Percentiles rank a stretch among this genome's conserved stretches.
phyloP scores from a whole-genome alignment of 2,797 vertebrate genomes.

The Neomorphus geoffroyi region DNA sequence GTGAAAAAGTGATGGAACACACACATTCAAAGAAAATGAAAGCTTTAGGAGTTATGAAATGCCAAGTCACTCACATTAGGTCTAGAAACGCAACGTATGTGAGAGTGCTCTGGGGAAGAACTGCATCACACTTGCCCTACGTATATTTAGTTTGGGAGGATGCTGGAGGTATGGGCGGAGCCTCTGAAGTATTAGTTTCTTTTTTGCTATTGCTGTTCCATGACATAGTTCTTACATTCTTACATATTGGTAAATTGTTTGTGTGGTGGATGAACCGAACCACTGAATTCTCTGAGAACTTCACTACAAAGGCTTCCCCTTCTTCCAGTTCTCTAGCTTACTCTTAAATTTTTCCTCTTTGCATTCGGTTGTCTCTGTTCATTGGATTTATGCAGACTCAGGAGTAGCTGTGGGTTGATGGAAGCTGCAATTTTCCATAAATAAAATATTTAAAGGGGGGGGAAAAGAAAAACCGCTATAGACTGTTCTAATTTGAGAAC shows the following conservation, averaged over 20 bases:
- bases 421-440: not conserved
- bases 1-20: not conserved
- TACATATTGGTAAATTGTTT: not conserved
- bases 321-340: not conserved
- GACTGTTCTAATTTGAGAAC: not conserved
- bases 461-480: not conserved
- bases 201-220: not conserved
- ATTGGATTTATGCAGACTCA: not conserved
- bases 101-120: not conserved
- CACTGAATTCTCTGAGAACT: not conserved
- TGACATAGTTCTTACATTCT: not conserved
- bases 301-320: not conserved
- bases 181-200: not conserved
- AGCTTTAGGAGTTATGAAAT: not conserved
- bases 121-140: rapidly evolving
- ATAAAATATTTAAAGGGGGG: not conserved
- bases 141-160: rapidly evolving
- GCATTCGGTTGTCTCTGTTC: not conserved
- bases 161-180: not conserved
- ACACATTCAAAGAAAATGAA: not conserved
- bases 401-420: not conserved
- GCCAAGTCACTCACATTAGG: not conserved
- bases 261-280: not conserved
- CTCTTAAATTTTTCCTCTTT: not conserved
- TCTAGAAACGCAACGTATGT: not conserved